Percentiles rank a stretch among this genome's conserved stretches.
Evolutionary conservation across 2,113 vertebrate genomes (phyloP).

Genomic region (Montifringilla adamsi): DNA sequence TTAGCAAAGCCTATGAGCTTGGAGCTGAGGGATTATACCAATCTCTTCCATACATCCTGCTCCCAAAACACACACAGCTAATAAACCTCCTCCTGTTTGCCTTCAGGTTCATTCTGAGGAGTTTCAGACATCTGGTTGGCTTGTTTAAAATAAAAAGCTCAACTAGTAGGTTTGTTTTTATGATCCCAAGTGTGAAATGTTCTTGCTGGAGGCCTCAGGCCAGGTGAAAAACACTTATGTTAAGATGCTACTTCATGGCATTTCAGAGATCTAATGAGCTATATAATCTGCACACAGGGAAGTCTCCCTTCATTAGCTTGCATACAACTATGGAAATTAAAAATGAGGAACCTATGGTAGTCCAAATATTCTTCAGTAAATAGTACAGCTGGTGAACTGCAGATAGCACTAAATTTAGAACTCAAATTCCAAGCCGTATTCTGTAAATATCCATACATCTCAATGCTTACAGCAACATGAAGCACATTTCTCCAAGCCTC

Average conservation of each 20-base stretch:
- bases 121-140: constrained; percentile 11
- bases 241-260: constrained; percentile 4
- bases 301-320: neutral
- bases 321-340: neutral
- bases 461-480: neutral
- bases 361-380: constrained; percentile 10
- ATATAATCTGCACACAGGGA: neutral
- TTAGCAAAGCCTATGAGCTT: neutral
- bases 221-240: neutral
- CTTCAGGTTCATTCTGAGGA: constrained; percentile 4
- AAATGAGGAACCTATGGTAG: neutral
- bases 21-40: constrained; percentile 5
- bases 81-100: constrained; percentile 29
- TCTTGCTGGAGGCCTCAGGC: neutral
- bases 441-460: neutral
- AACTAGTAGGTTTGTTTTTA: constrained; percentile 2
- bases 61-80: constrained; percentile 32
- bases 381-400: constrained; percentile 33
- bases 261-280: constrained; percentile 17
- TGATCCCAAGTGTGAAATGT: neutral
- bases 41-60: constrained; percentile 3
- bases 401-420: constrained; percentile 25
- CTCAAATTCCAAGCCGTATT: neutral
- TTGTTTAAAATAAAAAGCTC: constrained; percentile 10
- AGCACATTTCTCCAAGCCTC: neutral